These are phyloP conservation scores for Spongilla lacustris DNA, from an alignment of 37 sponge, comb jelly and placozoan genomes.

Conservation along the genomic window DNA sequence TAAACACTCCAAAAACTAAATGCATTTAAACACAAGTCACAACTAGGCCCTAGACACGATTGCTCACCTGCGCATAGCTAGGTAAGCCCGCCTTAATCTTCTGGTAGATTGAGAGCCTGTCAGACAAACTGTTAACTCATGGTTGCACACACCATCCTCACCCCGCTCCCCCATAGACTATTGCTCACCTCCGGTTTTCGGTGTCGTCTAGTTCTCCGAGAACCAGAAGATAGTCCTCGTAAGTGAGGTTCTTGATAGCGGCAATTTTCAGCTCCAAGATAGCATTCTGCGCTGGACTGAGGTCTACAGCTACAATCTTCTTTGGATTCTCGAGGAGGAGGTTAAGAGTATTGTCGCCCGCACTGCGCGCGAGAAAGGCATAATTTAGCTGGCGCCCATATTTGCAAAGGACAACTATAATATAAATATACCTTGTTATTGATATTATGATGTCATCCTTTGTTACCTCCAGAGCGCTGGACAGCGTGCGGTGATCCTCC, in stretches of 20 bases:
- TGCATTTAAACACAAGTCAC: too few species aligned
- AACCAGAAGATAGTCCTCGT: conserved; percentile 36
- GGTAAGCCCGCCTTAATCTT: conserved; percentile 15
- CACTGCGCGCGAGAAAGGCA: conserved; percentile 10
- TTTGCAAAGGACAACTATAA: too few species aligned
- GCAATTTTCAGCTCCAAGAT: conserved; percentile 62
- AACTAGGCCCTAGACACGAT: too few species aligned
- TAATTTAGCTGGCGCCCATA: neutral
- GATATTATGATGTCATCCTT: conserved; percentile 57
- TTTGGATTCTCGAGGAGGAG: conserved; percentile 51
- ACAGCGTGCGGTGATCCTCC: conserved; percentile 74
- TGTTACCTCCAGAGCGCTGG: conserved; percentile 59
- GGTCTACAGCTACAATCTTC: conserved; percentile 55
- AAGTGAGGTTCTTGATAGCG: conserved; percentile 37
- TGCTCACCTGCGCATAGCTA: conserved; percentile 34
- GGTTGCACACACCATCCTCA: neutral
- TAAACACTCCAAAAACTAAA: too few species aligned
- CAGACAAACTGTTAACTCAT: neutral
- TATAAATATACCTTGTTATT: conserved; percentile 58
- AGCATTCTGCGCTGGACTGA: conserved; percentile 69
- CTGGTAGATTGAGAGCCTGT: conserved; percentile 31
- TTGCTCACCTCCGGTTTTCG: conserved; percentile 17
- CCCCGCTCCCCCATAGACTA: neutral
- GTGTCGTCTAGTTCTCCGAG: conserved; percentile 33
- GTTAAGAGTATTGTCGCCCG: conserved; percentile 60